Evolutionary conservation across 2,797 vertebrate genomes (phyloP).

Genomic region (Myripristis jacobus): DNA sequence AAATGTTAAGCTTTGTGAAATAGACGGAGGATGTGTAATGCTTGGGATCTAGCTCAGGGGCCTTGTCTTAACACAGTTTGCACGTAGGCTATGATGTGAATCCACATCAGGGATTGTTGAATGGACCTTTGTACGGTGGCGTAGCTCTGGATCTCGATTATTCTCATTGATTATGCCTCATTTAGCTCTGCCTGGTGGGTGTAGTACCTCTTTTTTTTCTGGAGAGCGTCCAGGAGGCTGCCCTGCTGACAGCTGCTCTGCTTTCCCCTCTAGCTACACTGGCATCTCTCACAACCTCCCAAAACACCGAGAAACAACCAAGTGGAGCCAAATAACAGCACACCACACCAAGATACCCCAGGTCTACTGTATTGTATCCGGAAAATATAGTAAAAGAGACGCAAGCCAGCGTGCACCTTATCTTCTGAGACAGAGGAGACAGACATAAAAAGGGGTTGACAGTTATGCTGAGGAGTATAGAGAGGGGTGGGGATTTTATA

Average conservation of each 20-base stretch:
- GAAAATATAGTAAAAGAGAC: constrained; percentile 25
- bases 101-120: constrained; percentile 31
- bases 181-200: constrained; percentile 61
- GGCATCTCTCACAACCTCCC: constrained; percentile 44
- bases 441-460: constrained; percentile 66
- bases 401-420: constrained; percentile 29
- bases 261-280: constrained; percentile 48
- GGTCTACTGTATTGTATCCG: constrained; percentile 15
- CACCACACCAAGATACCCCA: constrained; percentile 27
- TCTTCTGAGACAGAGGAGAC: constrained; percentile 35
- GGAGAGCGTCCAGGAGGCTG: constrained; percentile 74
- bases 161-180: constrained; percentile 71
- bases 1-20: constrained; percentile 27
- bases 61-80: constrained; percentile 23
- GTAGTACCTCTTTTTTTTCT: constrained; percentile 65
- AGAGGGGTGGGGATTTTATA: constrained; percentile 69
- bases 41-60: constrained; percentile 12
- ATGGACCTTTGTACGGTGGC: constrained; percentile 3
- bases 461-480: constrained; percentile 71
- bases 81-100: constrained; percentile 23
- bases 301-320: constrained; percentile 46
- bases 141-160: constrained; percentile 46
- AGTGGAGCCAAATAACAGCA: constrained; percentile 39
- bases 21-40: neutral
- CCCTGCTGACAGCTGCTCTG: constrained; percentile 72